Percentiles rank a stretch among this genome's conserved stretches.
These are phyloP conservation scores for Belonocnema kinseyi DNA, from an alignment of 1,140 invertebrate genomes.

Conservation along the genomic window DNA sequence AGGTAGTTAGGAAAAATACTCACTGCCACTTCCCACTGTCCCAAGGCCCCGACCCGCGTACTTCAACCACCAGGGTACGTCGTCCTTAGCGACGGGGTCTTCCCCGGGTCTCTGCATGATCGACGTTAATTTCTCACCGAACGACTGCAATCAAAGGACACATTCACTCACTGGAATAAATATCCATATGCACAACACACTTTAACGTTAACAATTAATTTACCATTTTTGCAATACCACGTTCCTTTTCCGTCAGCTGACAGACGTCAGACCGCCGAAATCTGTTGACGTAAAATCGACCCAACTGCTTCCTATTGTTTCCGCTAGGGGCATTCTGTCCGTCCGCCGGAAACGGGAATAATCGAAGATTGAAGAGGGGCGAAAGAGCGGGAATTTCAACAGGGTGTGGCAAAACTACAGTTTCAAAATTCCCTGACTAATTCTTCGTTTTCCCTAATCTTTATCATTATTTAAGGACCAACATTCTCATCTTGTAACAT, in stretches of 20 bases:
- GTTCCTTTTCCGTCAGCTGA: conserved; percentile 55
- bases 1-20: conserved; percentile 65
- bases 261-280: conserved; percentile 31
- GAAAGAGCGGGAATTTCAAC: not conserved
- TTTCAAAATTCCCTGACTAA: no score
- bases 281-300: conserved; percentile 4
- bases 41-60: conserved; percentile 89
- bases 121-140: conserved; percentile 85
- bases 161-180: conserved; percentile 1
- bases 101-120: conserved; percentile 86
- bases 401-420: no score
- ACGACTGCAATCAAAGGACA: conserved; percentile 78
- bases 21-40: conserved; percentile 88
- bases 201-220: not conserved
- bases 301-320: not conserved
- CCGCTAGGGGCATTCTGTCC: not conserved
- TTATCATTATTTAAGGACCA: no score
- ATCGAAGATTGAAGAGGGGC: no score
- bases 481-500: no score
- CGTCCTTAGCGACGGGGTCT: conserved; percentile 84
- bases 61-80: conserved; percentile 92
- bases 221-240: conserved; percentile 34
- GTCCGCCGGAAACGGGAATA: no score
- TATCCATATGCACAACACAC: not conserved
- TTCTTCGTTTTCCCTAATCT: no score